Conservation (phyloP, 2,113 vertebrate genomes). For the Morone chrysops region DNA sequence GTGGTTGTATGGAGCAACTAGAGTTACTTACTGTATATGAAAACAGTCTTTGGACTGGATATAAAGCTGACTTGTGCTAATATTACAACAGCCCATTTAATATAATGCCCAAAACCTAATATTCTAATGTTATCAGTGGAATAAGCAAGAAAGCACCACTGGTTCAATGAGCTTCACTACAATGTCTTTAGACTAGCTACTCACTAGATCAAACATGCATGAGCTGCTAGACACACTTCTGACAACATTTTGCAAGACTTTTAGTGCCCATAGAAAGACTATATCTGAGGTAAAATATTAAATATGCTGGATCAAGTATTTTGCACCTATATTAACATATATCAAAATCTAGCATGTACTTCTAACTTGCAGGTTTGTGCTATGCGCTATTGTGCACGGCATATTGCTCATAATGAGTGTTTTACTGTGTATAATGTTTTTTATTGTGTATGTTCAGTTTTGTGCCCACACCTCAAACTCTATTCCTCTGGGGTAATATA, state of each 20-base stretch:
- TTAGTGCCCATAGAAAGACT: no score
- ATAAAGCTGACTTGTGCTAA: not conserved
- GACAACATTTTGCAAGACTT: no score
- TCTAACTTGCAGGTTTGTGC: not conserved
- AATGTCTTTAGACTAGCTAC: no score
- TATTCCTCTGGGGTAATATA: no score
- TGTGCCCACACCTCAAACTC: not conserved
- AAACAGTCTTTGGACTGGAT: not conserved
- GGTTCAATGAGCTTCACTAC: no score
- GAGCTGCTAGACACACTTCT: not conserved
- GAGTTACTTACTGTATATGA: not conserved
- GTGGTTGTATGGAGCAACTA: not conserved
- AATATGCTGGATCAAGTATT: not conserved
- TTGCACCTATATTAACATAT: not conserved
- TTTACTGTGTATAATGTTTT: not conserved
- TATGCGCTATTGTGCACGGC: not conserved
- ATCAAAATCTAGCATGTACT: not conserved
- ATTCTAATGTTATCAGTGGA: not conserved
- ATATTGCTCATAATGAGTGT: not conserved
- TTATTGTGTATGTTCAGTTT: not conserved
- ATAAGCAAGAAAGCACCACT: no score
- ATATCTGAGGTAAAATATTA: not conserved
- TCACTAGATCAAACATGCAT: no score
- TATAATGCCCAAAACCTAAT: not conserved
- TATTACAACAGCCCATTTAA: not conserved